Base-by-base conservation (phyloP, 2,113 vertebrate species). In the Solea senegalensis region DNA sequence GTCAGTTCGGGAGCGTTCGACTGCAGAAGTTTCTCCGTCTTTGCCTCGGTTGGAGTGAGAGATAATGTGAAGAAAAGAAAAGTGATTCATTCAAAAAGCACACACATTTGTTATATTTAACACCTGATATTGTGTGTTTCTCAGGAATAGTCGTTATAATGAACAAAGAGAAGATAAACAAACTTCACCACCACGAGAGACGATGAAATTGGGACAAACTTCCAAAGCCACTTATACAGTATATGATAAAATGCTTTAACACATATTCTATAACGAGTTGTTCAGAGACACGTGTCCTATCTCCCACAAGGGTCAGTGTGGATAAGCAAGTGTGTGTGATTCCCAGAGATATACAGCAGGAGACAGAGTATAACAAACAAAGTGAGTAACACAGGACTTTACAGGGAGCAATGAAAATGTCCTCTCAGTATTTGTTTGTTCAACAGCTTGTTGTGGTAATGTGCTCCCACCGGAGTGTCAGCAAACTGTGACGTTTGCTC, bases 381-480 rank as follows among this genome's bases (percentile, higher is more conserved):
- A 56, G 45, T 28, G 51, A 45, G 59, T 21, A 73, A 65, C 46
- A 52, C 50, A 53, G 61, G 58, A 70, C 46, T 65, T 75, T 51
- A 69, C 6, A 41, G 60, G 43, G 66, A 72, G 72, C 66, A 65
- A 77, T 69, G 69, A 72, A 80, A 82, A 54, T 53, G 60, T 80
- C 72, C 57, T 68, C 44, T 48, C 59, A 27, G 64, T 85, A 70
- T 83, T 75, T 83, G 80, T 82, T 70, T 48, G 63, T 74, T 62
- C 65, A 10, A 44, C 62, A 48, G 52, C 79, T 74, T 76, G 27
- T 58, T 79, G 69, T 72, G 48, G 75, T 72, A 82, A 79, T 76
- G 60, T 55, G 27, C 72, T 46, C 74, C 62, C 81, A 58, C 74
- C n/a, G 50, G 80, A 81, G 76, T 50, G 77, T 82, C 85, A 59